Evolutionary conservation across 2,113 vertebrate genomes (phyloP).

Genomic region (Felis chaus): DNA sequence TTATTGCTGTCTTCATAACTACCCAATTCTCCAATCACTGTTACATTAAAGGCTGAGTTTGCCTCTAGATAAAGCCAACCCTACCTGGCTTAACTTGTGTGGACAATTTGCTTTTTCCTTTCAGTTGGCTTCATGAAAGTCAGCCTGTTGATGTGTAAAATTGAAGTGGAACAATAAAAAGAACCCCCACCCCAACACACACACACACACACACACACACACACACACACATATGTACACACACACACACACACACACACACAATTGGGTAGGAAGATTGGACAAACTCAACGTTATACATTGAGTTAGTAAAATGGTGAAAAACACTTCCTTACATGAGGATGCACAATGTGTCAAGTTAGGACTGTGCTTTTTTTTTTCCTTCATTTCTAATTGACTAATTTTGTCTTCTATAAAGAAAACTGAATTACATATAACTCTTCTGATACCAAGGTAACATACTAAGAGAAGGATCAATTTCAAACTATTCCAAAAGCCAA

Average conservation of each 20-base stretch:
- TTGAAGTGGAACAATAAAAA: background rate
- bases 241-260: fast-evolving
- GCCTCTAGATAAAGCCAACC: background rate
- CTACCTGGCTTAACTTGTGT: background rate
- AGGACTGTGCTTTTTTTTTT: background rate
- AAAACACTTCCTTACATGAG: background rate
- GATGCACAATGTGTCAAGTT: background rate
- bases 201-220: background rate
- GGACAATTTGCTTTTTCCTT: background rate
- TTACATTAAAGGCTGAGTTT: background rate
- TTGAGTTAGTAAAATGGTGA: background rate
- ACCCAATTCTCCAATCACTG: background rate
- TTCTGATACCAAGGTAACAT: background rate
- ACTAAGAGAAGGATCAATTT: background rate
- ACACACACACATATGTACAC: background rate
- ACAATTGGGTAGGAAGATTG: background rate
- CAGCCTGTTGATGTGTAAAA: background rate
- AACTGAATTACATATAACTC: background rate
- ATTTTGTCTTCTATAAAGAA: background rate
- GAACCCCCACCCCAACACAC: fast-evolving
- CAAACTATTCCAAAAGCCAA: background rate
- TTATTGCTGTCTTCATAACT: background rate
- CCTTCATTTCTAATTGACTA: background rate
- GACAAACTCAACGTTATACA: background rate
- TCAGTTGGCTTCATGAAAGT: background rate